phyloP scores from a whole-genome alignment of 2,888 invertebrate species.

The Trachelus tabidus region DNA sequence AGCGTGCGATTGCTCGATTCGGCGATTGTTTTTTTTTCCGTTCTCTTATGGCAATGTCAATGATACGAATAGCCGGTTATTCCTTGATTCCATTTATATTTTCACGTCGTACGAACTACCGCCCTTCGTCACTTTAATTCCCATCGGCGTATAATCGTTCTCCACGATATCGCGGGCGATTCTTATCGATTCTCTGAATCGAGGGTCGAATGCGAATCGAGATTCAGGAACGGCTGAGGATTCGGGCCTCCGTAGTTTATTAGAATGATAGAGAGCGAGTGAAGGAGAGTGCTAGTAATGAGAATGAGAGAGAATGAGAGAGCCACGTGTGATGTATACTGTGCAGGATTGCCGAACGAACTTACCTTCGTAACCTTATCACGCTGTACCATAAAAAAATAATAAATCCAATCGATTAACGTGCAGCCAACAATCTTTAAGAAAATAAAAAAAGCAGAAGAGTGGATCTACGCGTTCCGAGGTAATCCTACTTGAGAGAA shows the following conservation, averaged over 20 bases:
- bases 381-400: background rate
- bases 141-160: too few relatives aligned
- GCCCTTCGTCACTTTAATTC: too few relatives aligned
- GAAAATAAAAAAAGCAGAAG: background rate
- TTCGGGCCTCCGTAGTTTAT: constrained; percentile 2
- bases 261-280: background rate
- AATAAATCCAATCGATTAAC: background rate
- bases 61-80: background rate
- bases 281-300: background rate
- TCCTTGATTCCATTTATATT: background rate
- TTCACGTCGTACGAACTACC: background rate
- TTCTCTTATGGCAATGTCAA: background rate
- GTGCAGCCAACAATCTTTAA: background rate
- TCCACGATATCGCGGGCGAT: too few relatives aligned
- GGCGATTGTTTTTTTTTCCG: background rate
- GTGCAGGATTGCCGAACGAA: background rate
- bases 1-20: background rate
- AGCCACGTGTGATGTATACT: background rate
- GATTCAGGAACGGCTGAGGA: background rate
- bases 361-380: background rate
- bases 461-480: background rate
- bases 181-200: background rate
- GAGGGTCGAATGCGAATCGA: background rate
- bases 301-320: background rate
- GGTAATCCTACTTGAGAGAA: background rate